Base-by-base conservation (phyloP, 2,888 invertebrate species). In the Chrysolina americana region DNA sequence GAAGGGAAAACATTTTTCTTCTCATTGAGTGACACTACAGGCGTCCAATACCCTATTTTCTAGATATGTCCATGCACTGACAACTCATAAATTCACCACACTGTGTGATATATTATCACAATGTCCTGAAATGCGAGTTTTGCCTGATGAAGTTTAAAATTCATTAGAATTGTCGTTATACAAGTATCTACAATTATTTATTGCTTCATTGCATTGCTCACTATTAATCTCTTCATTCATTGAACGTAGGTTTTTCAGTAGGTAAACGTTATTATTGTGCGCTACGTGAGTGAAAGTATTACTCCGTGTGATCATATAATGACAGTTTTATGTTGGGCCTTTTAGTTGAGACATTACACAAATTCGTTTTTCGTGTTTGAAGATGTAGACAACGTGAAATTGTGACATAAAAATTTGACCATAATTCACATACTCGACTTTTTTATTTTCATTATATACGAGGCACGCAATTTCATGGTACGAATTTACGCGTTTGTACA, bases 321-420 rank as follows among this genome's bases (percentile, higher is more conserved):
- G n/a, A n/a, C n/a, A n/a, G n/a, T n/a, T n/a, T n/a, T n/a, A n/a
- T n/a, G n/a, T n/a, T n/a, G n/a, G n/a, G n/a, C n/a, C n/a, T n/a
- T n/a, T n/a, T n/a, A 53, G 13, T 53, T 21, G 59, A 59, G 23
- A 4, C 36, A 36, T 59, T 59, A 36, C 36, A 59, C 36, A 36
- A 28, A 36, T 56, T 13, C 21, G 9, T 23, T 56, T 6, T 56
- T 15, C 10, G 1, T 59, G 23, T 23, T 59, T n/a, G 28, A 28
- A 28, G 36, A 28, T 59, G 23, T 59, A 28, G 59, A 56, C 59
- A 28, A 59, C 59, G n/a, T 59, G 9, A 23, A n/a, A 17, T 59
- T 59, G 23, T 36, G 15, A 59, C 28, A 59, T 36, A 36, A 23
- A 19, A n/a, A 50, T 50, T 19, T 17, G 50, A 15, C 5, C 19